Conservation (phyloP, 2,113 vertebrate genomes). For the Trematocara variabile region DNA sequence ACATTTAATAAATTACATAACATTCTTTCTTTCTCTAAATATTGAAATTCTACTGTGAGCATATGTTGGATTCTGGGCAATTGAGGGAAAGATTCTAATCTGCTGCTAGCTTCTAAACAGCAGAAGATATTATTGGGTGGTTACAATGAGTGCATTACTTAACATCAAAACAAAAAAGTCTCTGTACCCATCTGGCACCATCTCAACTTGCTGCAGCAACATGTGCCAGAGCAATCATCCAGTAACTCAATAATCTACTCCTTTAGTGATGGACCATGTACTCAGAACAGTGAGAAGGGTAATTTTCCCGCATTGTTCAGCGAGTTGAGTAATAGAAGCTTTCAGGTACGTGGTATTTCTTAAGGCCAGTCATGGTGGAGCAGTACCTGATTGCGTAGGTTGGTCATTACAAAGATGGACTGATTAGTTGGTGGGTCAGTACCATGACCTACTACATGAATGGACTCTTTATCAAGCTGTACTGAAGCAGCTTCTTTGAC, state of each 20-base stretch:
- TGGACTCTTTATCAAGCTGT: not conserved
- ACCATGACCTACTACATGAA: conserved; percentile 10
- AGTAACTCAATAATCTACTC: conserved; percentile 1
- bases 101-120: not conserved
- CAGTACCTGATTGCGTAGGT: not conserved
- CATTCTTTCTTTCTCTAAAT: not conserved
- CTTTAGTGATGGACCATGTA: not conserved
- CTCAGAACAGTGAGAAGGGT: not conserved
- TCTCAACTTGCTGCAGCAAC: not conserved
- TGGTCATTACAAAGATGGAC: conserved; percentile 1
- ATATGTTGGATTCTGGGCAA: not conserved
- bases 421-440: conserved; percentile 7
- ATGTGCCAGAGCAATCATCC: not conserved
- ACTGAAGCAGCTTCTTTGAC: not conserved
- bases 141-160: not conserved
- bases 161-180: not conserved
- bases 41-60: not conserved
- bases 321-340: conserved; percentile 16
- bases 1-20: not conserved
- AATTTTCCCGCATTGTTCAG: not conserved
- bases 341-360: conserved; percentile 1
- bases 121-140: not conserved
- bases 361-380: not conserved
- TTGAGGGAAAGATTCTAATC: rapidly evolving
- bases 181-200: not conserved